A percentile compares a stretch with the other conserved stretches of the same genome.
Conservation (phyloP, 2,888 invertebrate species). For the Melanotus villosus region DNA sequence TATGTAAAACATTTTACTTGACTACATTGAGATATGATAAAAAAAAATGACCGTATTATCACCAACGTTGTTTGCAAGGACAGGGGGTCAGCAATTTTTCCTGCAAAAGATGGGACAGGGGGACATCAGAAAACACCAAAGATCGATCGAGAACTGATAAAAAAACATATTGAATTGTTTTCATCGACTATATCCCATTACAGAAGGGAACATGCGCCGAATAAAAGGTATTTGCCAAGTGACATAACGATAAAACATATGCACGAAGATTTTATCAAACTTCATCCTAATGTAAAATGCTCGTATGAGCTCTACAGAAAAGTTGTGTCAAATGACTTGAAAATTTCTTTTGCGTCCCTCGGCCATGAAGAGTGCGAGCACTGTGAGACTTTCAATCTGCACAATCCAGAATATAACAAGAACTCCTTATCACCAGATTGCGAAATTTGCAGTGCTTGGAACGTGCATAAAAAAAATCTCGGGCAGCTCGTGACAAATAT, state of each 20-base stretch:
- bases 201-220: constrained; percentile 19
- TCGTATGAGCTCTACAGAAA: constrained; percentile 41
- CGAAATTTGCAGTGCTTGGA: too few relatives aligned
- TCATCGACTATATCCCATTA: constrained; percentile 19
- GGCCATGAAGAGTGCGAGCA: constrained; percentile 46
- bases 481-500: too few relatives aligned
- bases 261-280: constrained; percentile 27
- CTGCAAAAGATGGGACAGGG: not conserved
- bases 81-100: not conserved
- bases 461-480: too few relatives aligned
- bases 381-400: constrained; percentile 32
- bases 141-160: constrained; percentile 3
- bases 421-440: too few relatives aligned
- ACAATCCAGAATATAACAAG: constrained; percentile 1
- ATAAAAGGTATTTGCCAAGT: not conserved
- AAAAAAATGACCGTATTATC: constrained; percentile 16
- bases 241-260: constrained; percentile 5
- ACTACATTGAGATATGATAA: not conserved
- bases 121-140: not conserved
- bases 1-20: constrained; percentile 10
- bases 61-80: not conserved
- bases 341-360: constrained; percentile 46
- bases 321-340: constrained; percentile 33
- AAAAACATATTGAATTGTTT: constrained; percentile 16
- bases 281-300: constrained; percentile 25